Evolutionary conservation across 2,113 vertebrate genomes (phyloP).

Genomic region (Brachyistius frenatus): DNA sequence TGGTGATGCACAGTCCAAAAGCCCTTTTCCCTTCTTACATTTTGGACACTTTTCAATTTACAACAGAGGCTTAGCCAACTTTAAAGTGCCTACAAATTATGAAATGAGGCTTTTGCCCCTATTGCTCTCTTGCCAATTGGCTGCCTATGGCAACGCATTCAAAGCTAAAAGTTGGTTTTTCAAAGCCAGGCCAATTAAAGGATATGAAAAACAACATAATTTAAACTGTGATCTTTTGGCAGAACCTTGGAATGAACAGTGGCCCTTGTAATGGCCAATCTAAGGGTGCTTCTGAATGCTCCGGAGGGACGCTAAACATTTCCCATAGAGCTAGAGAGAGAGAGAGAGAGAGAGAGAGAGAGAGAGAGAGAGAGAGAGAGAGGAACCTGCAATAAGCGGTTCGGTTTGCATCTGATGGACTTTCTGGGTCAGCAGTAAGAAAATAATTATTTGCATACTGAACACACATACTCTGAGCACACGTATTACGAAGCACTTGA

Average conservation of each 20-base stretch:
- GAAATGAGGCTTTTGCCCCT: slow-evolving; percentile 83
- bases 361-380: slow-evolving; percentile 14
- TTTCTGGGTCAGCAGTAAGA: slow-evolving; percentile 72
- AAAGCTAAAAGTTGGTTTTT: slow-evolving; percentile 85
- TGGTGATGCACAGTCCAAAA: slow-evolving; percentile 70
- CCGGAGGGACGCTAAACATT: slow-evolving; percentile 61
- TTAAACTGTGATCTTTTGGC: slow-evolving; percentile 82
- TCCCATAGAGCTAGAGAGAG: slow-evolving; percentile 20
- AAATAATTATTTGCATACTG: slow-evolving; percentile 75
- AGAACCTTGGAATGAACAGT: slow-evolving; percentile 76
- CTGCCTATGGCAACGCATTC: slow-evolving; percentile 81
- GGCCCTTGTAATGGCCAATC: slow-evolving; percentile 74
- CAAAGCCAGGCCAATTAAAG: slow-evolving; percentile 85
- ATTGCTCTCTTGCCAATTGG: slow-evolving; percentile 84
- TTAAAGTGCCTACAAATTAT: slow-evolving; percentile 86
- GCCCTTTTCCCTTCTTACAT: slow-evolving; percentile 68
- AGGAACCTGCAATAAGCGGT: slow-evolving; percentile 46
- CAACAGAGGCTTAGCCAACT: slow-evolving; percentile 80
- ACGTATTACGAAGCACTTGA: slow-evolving; percentile 80
- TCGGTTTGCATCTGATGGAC: slow-evolving; percentile 67
- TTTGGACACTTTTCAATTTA: slow-evolving; percentile 84
- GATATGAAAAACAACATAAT: slow-evolving; percentile 83
- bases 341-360: slow-evolving; percentile 14
- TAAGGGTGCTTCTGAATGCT: slow-evolving; percentile 64
- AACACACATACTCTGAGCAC: slow-evolving; percentile 56